A percentile compares a stretch with the other conserved stretches of the same genome.
Evolutionary conservation across 2,888 invertebrate species (phyloP).

Genomic region (Folsomia candida): DNA sequence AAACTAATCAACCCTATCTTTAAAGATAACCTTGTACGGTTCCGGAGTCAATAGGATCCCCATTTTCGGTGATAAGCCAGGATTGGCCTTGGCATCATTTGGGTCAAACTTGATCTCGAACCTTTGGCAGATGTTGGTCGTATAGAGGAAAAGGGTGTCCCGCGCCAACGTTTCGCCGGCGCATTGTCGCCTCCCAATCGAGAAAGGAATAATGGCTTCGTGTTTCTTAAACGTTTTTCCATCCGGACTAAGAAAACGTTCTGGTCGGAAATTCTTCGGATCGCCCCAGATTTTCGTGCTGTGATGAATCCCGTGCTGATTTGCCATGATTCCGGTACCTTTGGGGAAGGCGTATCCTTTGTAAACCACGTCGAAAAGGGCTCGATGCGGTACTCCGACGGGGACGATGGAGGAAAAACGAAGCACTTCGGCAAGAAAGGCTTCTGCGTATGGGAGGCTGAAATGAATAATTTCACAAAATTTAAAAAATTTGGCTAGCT

Average conservation of each 20-base stretch:
- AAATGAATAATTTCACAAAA: too few species aligned
- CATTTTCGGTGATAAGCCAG: background rate
- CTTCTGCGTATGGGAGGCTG: slow-evolving; percentile 38
- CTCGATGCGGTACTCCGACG: slow-evolving; percentile 27
- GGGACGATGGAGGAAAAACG: slow-evolving; percentile 27
- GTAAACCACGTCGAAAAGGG: too few species aligned
- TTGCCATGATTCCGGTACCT: slow-evolving; percentile 17
- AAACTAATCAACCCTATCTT: slow-evolving; percentile 2
- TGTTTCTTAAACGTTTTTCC: too few species aligned
- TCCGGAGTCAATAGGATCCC: background rate
- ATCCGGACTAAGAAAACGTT: slow-evolving; percentile 33
- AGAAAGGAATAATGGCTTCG: slow-evolving; percentile 30
- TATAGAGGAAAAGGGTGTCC: too few species aligned
- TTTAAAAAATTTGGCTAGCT: too few species aligned
- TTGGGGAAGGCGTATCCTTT: slow-evolving; percentile 28
- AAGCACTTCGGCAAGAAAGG: too few species aligned
- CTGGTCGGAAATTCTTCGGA: slow-evolving; percentile 34
- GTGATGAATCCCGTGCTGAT: slow-evolving; percentile 26
- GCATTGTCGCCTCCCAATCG: slow-evolving; percentile 33
- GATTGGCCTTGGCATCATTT: background rate
- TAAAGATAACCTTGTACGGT: background rate
- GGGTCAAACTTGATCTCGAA: background rate
- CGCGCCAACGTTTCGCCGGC: too few species aligned
- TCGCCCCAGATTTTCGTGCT: slow-evolving; percentile 36
- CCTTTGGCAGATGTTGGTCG: slow-evolving; percentile 18